phyloP scores from a whole-genome alignment of 2,888 invertebrate species.

The Sturmia bella region DNA sequence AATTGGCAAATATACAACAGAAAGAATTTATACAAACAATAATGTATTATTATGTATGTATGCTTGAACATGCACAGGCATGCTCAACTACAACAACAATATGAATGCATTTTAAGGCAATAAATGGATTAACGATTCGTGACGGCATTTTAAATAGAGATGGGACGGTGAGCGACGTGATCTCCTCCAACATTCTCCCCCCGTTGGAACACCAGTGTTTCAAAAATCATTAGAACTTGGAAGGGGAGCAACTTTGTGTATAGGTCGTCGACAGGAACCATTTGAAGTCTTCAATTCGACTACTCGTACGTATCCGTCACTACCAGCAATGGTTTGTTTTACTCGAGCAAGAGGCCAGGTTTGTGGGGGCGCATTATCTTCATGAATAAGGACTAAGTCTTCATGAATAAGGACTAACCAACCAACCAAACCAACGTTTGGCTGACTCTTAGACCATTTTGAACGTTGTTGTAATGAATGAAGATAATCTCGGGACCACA shows the following conservation, averaged over 20 bases:
- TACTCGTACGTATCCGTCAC: slow-evolving; percentile 5
- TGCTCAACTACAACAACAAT: too few relatives aligned
- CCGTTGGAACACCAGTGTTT: background rate
- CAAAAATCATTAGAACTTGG: background rate
- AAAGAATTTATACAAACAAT: too few relatives aligned
- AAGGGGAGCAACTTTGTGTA: background rate
- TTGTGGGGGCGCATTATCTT: slow-evolving; percentile 8
- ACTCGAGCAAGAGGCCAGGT: slow-evolving; percentile 6
- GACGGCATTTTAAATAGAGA: too few relatives aligned
- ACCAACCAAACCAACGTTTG: background rate
- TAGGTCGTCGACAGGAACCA: background rate
- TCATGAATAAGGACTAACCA: background rate
- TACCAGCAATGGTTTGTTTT: slow-evolving; percentile 9
- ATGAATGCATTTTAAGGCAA: too few relatives aligned
- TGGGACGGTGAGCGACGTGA: too few relatives aligned
- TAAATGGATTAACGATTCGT: too few relatives aligned
- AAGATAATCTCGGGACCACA: slow-evolving; percentile 6
- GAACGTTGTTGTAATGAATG: slow-evolving; percentile 6
- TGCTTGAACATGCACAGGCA: too few relatives aligned
- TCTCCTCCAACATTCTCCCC: background rate
- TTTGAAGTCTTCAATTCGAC: background rate
- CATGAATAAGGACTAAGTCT: background rate
- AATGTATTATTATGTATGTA: too few relatives aligned
- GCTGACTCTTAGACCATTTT: background rate
- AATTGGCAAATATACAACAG: too few relatives aligned